These are phyloP conservation scores for Gracilinanus agilis DNA, from an alignment of 2,113 vertebrate species.

Conservation along the genomic window DNA sequence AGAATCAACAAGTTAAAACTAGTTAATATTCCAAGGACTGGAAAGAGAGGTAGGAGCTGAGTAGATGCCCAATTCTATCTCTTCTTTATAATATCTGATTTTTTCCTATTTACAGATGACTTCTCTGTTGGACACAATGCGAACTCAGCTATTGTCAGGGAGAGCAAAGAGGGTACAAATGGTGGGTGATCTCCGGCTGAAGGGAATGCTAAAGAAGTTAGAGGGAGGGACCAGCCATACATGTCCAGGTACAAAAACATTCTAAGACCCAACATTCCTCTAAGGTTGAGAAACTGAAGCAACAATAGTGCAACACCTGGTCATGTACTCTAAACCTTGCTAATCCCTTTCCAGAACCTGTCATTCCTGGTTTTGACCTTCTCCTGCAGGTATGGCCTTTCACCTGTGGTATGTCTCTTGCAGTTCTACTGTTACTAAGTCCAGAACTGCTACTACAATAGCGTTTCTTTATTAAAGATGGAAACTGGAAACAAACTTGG, in stretches of 20 bases:
- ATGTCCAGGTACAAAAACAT: not conserved
- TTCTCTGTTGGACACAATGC: no score
- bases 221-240: not conserved
- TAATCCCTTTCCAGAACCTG: not conserved
- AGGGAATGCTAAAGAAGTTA: not conserved
- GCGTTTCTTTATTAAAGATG: not conserved
- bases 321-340: not conserved
- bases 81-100: no score
- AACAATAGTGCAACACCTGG: not conserved
- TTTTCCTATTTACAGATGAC: no score
- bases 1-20: slow-evolving; percentile 36
- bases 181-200: not conserved
- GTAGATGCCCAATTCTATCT: slow-evolving; percentile 16
- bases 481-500: not conserved
- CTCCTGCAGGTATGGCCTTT: not conserved
- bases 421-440: not conserved
- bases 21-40: slow-evolving; percentile 11
- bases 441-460: not conserved
- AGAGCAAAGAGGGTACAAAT: no score
- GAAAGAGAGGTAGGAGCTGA: slow-evolving; percentile 24
- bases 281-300: not conserved
- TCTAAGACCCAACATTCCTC: not conserved
- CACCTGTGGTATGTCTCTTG: not conserved
- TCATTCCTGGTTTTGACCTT: not conserved
- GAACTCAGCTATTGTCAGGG: no score